Percentiles rank a stretch among this genome's conserved stretches.
Conservation (phyloP, 2,888 invertebrate genomes). For the Protonemura montana region DNA sequence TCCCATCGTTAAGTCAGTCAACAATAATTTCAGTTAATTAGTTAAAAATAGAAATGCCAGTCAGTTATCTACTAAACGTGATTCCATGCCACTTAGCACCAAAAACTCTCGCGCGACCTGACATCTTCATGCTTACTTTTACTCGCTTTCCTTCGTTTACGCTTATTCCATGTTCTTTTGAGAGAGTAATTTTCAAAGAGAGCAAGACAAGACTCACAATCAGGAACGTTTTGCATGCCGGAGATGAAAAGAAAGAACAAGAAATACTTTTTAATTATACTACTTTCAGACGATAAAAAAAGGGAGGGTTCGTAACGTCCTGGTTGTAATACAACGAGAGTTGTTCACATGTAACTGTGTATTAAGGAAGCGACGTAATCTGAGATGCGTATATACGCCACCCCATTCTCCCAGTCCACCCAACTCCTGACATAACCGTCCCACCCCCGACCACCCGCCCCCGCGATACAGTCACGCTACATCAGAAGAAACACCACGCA, state of each 20-base stretch:
- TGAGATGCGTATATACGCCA: not conserved
- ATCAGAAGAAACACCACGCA: slow-evolving; percentile 12
- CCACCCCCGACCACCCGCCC: not conserved
- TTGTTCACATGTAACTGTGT: slow-evolving; percentile 12
- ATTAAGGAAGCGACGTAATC: slow-evolving; percentile 7
- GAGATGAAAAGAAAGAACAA: not conserved
- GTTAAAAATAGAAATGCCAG: not conserved
- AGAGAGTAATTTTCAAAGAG: not conserved
- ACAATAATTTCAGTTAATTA: no score
- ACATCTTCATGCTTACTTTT: not conserved
- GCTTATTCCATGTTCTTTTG: slow-evolving; percentile 2
- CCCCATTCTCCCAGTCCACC: not conserved
- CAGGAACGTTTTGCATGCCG: not conserved
- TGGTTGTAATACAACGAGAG: not conserved
- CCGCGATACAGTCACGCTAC: not conserved
- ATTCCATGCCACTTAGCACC: not conserved
- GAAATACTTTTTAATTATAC: not conserved
- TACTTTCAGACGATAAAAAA: not conserved
- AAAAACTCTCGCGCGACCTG: not conserved
- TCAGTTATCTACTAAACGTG: not conserved
- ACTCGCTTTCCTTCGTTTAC: slow-evolving; percentile 17
- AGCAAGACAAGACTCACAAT: not conserved
- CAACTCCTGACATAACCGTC: not conserved
- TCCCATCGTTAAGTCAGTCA: no score
- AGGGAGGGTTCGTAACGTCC: not conserved